These are phyloP conservation scores for Thyatira batis DNA, from an alignment of 2,888 invertebrate species.

Conservation along the genomic window DNA sequence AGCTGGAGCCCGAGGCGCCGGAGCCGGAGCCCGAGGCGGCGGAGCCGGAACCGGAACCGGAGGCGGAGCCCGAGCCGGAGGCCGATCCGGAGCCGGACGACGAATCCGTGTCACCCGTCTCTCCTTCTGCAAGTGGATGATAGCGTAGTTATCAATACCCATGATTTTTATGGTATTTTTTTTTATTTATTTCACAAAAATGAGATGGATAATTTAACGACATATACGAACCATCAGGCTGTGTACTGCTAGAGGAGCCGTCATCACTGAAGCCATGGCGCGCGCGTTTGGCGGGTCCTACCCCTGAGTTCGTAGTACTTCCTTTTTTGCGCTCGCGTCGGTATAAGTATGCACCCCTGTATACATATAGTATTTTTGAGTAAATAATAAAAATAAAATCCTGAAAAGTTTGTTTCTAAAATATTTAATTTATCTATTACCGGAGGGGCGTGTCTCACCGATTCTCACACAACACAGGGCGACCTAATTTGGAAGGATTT, in stretches of 20 bases:
- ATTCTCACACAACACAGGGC: too few species aligned
- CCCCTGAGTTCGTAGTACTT: constrained; percentile 43
- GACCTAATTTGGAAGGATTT: too few species aligned
- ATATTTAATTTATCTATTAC: not conserved
- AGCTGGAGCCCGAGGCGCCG: constrained; percentile 51
- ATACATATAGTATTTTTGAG: constrained; percentile 23
- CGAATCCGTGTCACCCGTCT: constrained; percentile 68
- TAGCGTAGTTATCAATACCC: not conserved
- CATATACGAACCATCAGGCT: constrained; percentile 60
- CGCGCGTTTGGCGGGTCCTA: constrained; percentile 65
- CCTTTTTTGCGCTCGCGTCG: constrained; percentile 88
- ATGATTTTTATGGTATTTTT: too few species aligned
- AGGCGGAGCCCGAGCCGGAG: constrained; percentile 45
- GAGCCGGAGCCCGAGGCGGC: constrained; percentile 15
- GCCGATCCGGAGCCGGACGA: constrained; percentile 77
- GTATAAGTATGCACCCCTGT: constrained; percentile 89
- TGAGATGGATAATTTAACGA: too few species aligned
- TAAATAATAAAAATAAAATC: not conserved
- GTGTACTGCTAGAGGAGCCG: constrained; percentile 86
- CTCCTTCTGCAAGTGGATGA: constrained; percentile 8
- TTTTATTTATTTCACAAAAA: too few species aligned
- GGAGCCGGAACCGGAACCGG: constrained; percentile 24
- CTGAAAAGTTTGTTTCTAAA: not conserved
- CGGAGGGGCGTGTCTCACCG: too few species aligned
- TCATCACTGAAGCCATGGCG: constrained; percentile 86